phyloP scores from a whole-genome alignment of 2,797 vertebrate species.

The Phrynocephalus forsythii region DNA sequence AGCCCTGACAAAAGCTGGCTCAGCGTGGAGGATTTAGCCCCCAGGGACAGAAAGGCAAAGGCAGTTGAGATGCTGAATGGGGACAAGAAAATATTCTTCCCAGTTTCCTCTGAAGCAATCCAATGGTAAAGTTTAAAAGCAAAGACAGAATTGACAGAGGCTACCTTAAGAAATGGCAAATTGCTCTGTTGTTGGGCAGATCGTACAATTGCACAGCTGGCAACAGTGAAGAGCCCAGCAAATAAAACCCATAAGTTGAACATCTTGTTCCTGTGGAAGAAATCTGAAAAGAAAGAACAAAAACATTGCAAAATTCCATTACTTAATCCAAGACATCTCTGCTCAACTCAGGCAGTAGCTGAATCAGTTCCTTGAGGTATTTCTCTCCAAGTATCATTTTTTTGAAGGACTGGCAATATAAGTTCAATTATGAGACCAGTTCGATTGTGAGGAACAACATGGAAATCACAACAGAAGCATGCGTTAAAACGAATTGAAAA shows the following conservation, averaged over 20 bases:
- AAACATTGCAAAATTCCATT: neutral
- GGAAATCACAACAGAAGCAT: too few relatives aligned
- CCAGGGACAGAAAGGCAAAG: slow-evolving; percentile 82
- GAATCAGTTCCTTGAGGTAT: neutral
- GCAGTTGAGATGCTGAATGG: slow-evolving; percentile 81
- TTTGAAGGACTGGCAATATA: neutral
- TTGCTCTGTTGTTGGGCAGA: too few relatives aligned
- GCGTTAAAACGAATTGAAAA: too few relatives aligned
- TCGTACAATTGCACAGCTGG: neutral
- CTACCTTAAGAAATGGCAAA: neutral
- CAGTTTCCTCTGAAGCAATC: slow-evolving; percentile 63
- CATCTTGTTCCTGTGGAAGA: neutral
- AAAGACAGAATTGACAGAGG: slow-evolving; percentile 72
- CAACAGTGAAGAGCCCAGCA: neutral
- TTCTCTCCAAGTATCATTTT: neutral
- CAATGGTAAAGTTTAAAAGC: slow-evolving; percentile 79
- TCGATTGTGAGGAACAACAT: too few relatives aligned
- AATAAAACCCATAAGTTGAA: neutral
- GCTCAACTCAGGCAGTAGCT: neutral
- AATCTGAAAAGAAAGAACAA: neutral
- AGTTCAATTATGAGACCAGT: too few relatives aligned
- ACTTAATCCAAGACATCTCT: neutral
- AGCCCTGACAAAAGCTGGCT: slow-evolving; percentile 79
- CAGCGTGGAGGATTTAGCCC: slow-evolving; percentile 76
- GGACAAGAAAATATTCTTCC: slow-evolving; percentile 85